These are phyloP conservation scores for Aleiodes alternator DNA, from an alignment of 2,888 invertebrate species.

Conservation along the genomic window DNA sequence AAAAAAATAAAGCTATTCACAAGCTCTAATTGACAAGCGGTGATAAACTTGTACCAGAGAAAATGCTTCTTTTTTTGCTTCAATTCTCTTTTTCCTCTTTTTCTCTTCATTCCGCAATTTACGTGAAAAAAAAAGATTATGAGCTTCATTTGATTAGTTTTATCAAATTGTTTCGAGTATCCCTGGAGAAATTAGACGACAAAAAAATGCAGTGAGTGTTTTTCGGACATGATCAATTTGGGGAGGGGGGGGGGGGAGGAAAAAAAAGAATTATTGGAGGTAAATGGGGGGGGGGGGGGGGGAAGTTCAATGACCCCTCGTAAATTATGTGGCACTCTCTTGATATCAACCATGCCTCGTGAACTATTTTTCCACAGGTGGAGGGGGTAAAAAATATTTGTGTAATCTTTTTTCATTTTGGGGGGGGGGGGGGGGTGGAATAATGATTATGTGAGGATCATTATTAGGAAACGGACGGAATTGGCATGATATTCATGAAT, in stretches of 20 bases:
- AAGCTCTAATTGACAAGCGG: slow-evolving; percentile 54
- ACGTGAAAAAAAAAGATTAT: slow-evolving; percentile 5
- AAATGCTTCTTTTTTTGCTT: slow-evolving; percentile 8
- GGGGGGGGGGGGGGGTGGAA: not conserved
- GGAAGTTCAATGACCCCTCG: slow-evolving; percentile 3
- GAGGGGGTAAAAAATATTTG: slow-evolving; percentile 40
- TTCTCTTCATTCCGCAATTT: not conserved
- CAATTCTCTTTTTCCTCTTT: too few relatives aligned
- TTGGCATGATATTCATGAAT: not conserved
- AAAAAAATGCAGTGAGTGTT: slow-evolving; percentile 59
- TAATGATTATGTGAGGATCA: not conserved
- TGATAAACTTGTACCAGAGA: slow-evolving; percentile 59
- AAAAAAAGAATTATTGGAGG: slow-evolving; percentile 35
- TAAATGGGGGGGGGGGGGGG: slow-evolving; percentile 5
- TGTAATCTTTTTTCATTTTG: not conserved
- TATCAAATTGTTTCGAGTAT: slow-evolving; percentile 50
- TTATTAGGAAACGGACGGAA: not conserved
- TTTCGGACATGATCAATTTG: slow-evolving; percentile 68
- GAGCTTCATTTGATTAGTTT: slow-evolving; percentile 53
- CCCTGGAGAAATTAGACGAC: slow-evolving; percentile 53
- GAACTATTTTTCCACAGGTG: slow-evolving; percentile 64
- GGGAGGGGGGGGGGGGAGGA: slow-evolving; percentile 36
- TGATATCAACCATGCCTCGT: slow-evolving; percentile 74
- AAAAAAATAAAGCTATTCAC: slow-evolving; percentile 50
- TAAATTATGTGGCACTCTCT: slow-evolving; percentile 47